A percentile compares a stretch with the other conserved stretches of the same genome.
Evolutionary conservation across 1,140 invertebrate genomes (phyloP).

Genomic region (Drosophila elegans): DNA sequence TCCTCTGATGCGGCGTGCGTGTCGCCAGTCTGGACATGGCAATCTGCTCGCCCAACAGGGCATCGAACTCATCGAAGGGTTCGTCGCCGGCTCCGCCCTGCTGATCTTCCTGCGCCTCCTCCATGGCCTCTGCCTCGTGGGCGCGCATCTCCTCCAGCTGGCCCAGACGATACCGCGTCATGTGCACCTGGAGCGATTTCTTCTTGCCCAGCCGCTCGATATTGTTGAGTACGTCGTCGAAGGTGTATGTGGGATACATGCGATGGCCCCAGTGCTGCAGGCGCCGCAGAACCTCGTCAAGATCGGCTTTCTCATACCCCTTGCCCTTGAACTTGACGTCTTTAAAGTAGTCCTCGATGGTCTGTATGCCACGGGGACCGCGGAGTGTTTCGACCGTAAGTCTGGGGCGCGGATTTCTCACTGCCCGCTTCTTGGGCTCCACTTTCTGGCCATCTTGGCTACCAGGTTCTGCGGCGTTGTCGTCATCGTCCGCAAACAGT

Average conservation of each 20-base stretch:
- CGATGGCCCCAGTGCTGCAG: constrained; percentile 97
- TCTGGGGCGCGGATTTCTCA: constrained; percentile 89
- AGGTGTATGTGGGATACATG: constrained; percentile 94
- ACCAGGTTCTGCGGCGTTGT: constrained; percentile 29
- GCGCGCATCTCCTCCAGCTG: constrained; percentile 85
- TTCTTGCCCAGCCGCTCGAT: constrained; percentile 93
- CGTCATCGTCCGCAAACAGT: constrained; percentile 65
- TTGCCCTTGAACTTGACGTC: constrained; percentile 93
- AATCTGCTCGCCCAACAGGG: constrained; percentile 85
- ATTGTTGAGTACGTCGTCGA: constrained; percentile 93
- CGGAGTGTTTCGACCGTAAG: constrained; percentile 90
- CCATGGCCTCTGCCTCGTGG: constrained; percentile 27
- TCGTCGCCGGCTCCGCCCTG: constrained; percentile 74
- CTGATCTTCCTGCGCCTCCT: constrained; percentile 67
- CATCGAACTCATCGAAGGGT: constrained; percentile 86
- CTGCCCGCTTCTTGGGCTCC: constrained; percentile 86
- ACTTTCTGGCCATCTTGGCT: constrained; percentile 48
- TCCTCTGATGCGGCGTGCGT: constrained; percentile 58
- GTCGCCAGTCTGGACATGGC: constrained; percentile 77
- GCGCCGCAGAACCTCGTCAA: constrained; percentile 91
- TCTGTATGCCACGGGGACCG: constrained; percentile 91
- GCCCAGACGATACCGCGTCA: constrained; percentile 88
- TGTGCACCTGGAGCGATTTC: constrained; percentile 87
- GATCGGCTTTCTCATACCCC: constrained; percentile 93
- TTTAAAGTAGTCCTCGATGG: constrained; percentile 91